Evolutionary conservation across 2,888 invertebrate species (phyloP), one percentile per base, ranked within the genome.

Genomic region (Fissipunctia ypsillon): DNA sequence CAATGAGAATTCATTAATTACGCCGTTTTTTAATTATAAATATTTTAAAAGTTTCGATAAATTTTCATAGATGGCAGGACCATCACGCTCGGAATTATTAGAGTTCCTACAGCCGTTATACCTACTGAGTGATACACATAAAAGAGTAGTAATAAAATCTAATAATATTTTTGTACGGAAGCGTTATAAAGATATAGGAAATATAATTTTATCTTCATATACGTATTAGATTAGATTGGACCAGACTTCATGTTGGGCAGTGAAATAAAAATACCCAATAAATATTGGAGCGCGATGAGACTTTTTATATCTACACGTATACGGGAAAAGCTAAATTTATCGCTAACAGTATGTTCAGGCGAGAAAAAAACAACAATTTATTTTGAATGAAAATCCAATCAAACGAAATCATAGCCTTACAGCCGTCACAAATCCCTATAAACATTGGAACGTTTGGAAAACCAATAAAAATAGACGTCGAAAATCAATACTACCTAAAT

Each of bases 401-500:
- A 87, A 88, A 88, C 84, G 79, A 90, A 91, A 91, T 91, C 89
- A 89, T 90, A 87, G 89, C 80, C 87, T 89, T 89, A 91, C 89
- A 92, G 88, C 81, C 88, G 85, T 91, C 88, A 88, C 90, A 92
- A 94, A 93, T 93, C 92, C 90, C 86, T 90, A 90, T 90, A 93
- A 94, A 94, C 92, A 92, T 88, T 83, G 87, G 77, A 89, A 80
- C 88, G 89, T 88, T 89, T 90, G 88, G 80, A 91, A 91, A 90
- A 90, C 90, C 89, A 91, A 92, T 91, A 92, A 93, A 94, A 94
- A 93, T 91, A 91, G 88, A 90, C 87, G 89, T 91, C 80, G 78
- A 90, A 94, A 94, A 94, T 95, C 94, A 93, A 94, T 94, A 93
- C 93, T n/a, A n/a, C n/a, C n/a, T 93, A 93, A 94, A 94, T 94